Evolutionary conservation across 53 echinoderm and acorn worm genomes (phyloP), one percentile per base, ranked within the genome.

Genomic region (Temnopleurus reevesii): DNA sequence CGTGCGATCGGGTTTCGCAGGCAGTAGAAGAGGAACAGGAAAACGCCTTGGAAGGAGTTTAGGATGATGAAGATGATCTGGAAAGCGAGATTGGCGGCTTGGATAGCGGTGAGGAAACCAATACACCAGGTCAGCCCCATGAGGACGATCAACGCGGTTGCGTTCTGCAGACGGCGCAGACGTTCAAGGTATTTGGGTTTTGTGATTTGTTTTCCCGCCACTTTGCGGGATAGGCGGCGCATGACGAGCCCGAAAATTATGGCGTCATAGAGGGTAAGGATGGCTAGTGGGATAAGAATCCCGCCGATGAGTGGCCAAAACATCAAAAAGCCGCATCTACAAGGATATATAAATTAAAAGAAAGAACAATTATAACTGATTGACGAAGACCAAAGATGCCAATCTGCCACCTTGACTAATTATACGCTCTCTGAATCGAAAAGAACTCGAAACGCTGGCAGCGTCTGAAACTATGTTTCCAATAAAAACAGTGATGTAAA

Each of bases 41-140:
- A 87, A 46, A 66, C 71, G 5, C 88, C 71, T 47, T 66, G 88
- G 26, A 86, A 46, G 0, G 88, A 65, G 71, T 87, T 87, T 26
- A 87, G 51, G 53, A 87, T 53, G 53, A 87, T 71, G 88, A 87
- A 87, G 33, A 87, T 71, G 3, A 87, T 35, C 83, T 83, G 83
- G 83, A 83, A 83, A 31, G 51, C 53, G 33, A 83, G 31, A 36
- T 36, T 83, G 30, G 55, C 36, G 33, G 13, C 34, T 46, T 91
- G 60, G 77, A 94, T 87, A 2, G 91, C 60, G 51, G 90, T 92
- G 30, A 94, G 84, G 27, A 86, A 94, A 2, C 94, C 94, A 7
- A 92, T 59, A 5, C 71, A 82, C 94, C 94, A 94, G 1, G 94
- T 94, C 3, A 92, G 27, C 29, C 94, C 94, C 92, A 94, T 92